These are phyloP conservation scores for Hipparchia semele DNA, from an alignment of 2,888 invertebrate species.

Conservation along the genomic window DNA sequence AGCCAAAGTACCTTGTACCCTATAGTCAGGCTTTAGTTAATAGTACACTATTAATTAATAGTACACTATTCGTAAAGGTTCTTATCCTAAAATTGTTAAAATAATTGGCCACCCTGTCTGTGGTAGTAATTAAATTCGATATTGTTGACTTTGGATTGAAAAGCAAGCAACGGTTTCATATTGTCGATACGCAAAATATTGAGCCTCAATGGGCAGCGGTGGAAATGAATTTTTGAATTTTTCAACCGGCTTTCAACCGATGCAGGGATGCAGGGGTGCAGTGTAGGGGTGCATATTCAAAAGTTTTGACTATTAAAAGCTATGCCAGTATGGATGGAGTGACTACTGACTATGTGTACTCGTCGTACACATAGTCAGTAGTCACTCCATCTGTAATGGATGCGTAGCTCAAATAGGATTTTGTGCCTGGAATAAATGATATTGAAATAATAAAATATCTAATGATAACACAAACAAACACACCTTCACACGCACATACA, in stretches of 20 bases:
- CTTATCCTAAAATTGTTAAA: background rate
- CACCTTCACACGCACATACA: too few species aligned
- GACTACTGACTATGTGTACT: background rate
- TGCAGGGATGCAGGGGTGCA: slow-evolving; percentile 11
- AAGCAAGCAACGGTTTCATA: slow-evolving; percentile 33
- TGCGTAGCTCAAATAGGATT: background rate
- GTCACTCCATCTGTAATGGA: background rate
- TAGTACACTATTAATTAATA: background rate
- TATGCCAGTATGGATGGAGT: too few species aligned
- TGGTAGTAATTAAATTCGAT: slow-evolving; percentile 41
- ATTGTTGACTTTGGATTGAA: slow-evolving; percentile 37
- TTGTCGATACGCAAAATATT: slow-evolving; percentile 29
- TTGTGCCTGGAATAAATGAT: background rate
- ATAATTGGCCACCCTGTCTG: slow-evolving; percentile 7
- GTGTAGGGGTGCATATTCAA: slow-evolving; percentile 14
- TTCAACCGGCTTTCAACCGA: slow-evolving; percentile 13
- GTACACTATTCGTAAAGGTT: background rate
- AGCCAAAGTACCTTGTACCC: too few species aligned
- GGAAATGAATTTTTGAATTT: slow-evolving; percentile 24
- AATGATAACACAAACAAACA: too few species aligned
- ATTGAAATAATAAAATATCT: background rate
- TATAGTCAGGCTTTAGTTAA: too few species aligned
- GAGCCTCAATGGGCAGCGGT: slow-evolving; percentile 19
- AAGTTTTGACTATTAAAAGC: slow-evolving; percentile 10
- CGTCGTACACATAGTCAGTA: too few species aligned